phyloP scores from a whole-genome alignment of 1,140 invertebrate species.

The Drosophila takahashii region DNA sequence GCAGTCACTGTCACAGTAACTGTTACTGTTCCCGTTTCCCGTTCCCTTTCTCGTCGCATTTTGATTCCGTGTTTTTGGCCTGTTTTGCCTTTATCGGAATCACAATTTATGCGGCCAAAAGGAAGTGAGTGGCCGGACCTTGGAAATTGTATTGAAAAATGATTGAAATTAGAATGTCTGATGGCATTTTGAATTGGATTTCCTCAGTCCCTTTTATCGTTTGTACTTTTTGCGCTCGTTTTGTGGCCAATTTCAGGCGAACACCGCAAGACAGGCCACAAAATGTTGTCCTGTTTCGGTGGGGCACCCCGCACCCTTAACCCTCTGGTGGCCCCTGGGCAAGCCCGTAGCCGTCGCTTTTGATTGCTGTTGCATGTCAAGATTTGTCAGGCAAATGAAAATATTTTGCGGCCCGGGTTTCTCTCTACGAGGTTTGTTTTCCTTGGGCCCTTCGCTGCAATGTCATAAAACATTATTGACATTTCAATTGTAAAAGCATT shows the following conservation, averaged over 20 bases:
- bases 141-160: constrained; percentile 81
- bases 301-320: constrained; percentile 16
- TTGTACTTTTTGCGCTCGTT: constrained; percentile 39
- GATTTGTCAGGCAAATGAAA: constrained; percentile 74
- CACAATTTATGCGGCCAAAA: constrained; percentile 69
- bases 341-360: constrained; percentile 43
- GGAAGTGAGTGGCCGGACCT: constrained; percentile 34
- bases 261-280: constrained; percentile 80
- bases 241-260: constrained; percentile 73
- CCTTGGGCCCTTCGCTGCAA: constrained; percentile 43
- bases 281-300: constrained; percentile 54
- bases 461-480: constrained; percentile 81
- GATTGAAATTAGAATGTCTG: constrained; percentile 83
- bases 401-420: constrained; percentile 54
- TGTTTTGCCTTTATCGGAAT: constrained; percentile 63
- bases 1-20: not conserved
- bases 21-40: not conserved
- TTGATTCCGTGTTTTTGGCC: constrained; percentile 18
- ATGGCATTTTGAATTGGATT: constrained; percentile 82
- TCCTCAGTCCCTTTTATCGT: constrained; percentile 34
- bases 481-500: constrained; percentile 77
- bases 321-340: constrained; percentile 3
- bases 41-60: not conserved
- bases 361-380: constrained; percentile 79
- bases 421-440: constrained; percentile 4